Evolutionary conservation across 2,113 vertebrate genomes (phyloP).

Genomic region (Brachirus orientalis): DNA sequence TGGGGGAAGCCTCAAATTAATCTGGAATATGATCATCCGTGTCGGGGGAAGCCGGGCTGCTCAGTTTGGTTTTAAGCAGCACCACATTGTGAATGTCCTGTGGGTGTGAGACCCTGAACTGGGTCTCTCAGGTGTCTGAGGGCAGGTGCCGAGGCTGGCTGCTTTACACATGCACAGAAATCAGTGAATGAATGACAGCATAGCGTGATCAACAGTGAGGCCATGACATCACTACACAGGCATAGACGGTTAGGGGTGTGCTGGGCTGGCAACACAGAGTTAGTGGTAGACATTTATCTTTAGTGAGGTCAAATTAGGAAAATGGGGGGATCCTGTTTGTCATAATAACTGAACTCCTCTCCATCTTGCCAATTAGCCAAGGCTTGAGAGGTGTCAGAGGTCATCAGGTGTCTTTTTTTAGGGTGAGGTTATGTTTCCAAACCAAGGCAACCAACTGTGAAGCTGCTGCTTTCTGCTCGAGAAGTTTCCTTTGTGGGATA

Average conservation of each 20-base stretch:
- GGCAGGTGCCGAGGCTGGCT: neutral
- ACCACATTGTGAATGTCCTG: neutral
- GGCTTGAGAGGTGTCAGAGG: constrained; percentile 29
- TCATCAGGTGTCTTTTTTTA: constrained; percentile 44
- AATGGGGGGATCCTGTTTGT: constrained; percentile 23
- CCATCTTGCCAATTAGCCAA: constrained; percentile 43
- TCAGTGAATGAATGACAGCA: constrained; percentile 11
- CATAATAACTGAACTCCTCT: constrained; percentile 25
- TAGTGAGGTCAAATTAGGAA: constrained; percentile 50
- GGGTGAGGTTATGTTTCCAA: constrained; percentile 42
- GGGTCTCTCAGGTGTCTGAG: constrained; percentile 2
- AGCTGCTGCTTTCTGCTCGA: neutral
- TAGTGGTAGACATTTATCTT: constrained; percentile 65
- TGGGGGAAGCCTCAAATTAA: constrained; percentile 56
- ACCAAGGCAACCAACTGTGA: constrained; percentile 1
- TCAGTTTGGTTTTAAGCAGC: constrained; percentile 4
- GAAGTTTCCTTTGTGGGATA: constrained; percentile 29
- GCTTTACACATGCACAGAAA: neutral
- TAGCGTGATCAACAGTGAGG: constrained; percentile 5
- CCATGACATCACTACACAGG: constrained; percentile 44
- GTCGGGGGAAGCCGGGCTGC: neutral
- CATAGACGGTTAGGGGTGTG: constrained; percentile 12
- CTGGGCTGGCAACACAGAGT: constrained; percentile 28
- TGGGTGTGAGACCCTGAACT: constrained; percentile 2
- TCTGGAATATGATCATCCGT: constrained; percentile 54